Evolutionary conservation across 2,888 invertebrate species (phyloP).

Genomic region (Chloroclysta siterata): DNA sequence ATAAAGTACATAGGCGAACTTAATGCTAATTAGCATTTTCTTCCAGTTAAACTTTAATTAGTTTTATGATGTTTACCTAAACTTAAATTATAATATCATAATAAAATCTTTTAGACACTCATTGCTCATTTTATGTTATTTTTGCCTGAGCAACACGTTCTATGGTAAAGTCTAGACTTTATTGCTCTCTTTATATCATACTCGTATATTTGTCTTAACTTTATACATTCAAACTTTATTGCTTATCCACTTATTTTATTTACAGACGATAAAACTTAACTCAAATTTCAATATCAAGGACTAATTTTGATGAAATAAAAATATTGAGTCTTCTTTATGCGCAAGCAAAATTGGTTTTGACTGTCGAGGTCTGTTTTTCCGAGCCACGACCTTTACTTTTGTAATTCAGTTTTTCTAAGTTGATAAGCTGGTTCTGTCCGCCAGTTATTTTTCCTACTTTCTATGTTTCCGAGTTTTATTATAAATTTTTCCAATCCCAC

Average conservation of each 20-base stretch:
- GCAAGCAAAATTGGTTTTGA: constrained; percentile 22
- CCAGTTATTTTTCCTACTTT: constrained; percentile 26
- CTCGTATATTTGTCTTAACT: no score
- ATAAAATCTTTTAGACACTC: no score
- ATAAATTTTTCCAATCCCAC: constrained; percentile 21
- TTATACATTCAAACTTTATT: not conserved
- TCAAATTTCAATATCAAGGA: not conserved
- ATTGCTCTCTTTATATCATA: no score
- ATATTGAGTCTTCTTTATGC: constrained; percentile 17
- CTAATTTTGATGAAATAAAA: constrained; percentile 29
- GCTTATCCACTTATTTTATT: not conserved
- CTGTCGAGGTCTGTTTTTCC: constrained; percentile 20
- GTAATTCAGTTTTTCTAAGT: constrained; percentile 28
- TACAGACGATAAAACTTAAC: not conserved
- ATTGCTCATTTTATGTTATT: no score
- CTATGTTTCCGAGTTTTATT: constrained; percentile 24
- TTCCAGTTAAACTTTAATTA: no score
- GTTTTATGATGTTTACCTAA: no score
- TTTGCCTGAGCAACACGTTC: no score
- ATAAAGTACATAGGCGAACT: no score
- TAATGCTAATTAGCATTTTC: no score
- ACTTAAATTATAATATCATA: no score
- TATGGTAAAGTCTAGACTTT: no score
- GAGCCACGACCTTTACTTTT: constrained; percentile 17
- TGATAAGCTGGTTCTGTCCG: constrained; percentile 26